Evolutionary conservation across 2,113 vertebrate genomes (phyloP).

Genomic region (Mormyrus iriodes): DNA sequence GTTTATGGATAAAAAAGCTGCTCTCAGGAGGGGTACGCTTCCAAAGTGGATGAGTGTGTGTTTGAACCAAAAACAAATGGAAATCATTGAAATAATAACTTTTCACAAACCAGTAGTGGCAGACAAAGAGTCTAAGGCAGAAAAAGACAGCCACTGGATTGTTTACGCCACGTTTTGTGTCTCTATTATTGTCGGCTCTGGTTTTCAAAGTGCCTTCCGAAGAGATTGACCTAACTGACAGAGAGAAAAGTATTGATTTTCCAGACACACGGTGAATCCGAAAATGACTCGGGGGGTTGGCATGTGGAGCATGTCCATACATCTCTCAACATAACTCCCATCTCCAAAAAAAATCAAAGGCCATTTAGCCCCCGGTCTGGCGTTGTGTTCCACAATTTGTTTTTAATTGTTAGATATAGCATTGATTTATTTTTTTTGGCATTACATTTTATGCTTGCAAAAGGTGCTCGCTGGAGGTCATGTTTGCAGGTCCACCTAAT

Average conservation of each 20-base stretch:
- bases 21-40: not conserved
- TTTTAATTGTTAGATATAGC: not conserved
- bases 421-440: not conserved
- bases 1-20: not conserved
- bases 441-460: not conserved
- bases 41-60: not conserved
- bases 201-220: not conserved
- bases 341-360: constrained; percentile 5
- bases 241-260: not conserved
- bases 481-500: not conserved
- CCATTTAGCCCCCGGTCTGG: not conserved
- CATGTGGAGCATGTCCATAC: not conserved
- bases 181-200: not conserved
- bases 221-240: not conserved
- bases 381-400: not conserved
- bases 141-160: not conserved
- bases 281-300: not conserved
- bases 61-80: not conserved
- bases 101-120: not conserved
- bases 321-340: not conserved
- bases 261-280: not conserved
- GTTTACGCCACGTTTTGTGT: not conserved
- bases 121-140: not conserved
- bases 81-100: not conserved
- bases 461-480: not conserved